phyloP scores from a whole-genome alignment of 2,113 vertebrate species.

The Passer montanus region DNA sequence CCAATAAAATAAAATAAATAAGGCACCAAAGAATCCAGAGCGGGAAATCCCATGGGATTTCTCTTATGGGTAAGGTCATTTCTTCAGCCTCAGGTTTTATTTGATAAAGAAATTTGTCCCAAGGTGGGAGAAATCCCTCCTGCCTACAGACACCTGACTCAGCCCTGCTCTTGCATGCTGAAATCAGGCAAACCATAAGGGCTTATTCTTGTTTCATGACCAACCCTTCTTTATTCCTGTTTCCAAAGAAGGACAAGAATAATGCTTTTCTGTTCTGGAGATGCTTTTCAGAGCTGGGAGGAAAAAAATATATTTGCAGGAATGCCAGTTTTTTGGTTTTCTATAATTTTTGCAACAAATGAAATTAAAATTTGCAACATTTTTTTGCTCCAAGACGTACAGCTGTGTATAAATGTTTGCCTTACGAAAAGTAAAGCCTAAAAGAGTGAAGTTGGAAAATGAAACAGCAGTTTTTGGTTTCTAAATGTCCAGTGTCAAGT shows the following conservation, averaged over 20 bases:
- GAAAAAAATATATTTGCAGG: not conserved
- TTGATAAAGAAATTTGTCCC: not conserved
- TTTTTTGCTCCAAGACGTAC: not conserved
- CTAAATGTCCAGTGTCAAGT: not conserved
- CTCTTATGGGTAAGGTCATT: not conserved
- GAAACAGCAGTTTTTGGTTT: not conserved
- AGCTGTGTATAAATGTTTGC: not conserved
- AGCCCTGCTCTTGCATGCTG: not conserved
- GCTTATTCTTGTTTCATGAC: not conserved
- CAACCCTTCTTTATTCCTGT: not conserved
- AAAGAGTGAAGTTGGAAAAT: not conserved
- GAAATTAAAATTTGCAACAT: not conserved
- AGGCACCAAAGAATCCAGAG: not conserved
- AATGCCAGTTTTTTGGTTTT: fast-evolving
- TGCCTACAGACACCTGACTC: not conserved
- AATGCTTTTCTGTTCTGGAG: not conserved
- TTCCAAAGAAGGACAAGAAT: not conserved
- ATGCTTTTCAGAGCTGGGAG: not conserved
- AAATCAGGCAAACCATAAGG: not conserved
- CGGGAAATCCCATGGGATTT: not conserved
- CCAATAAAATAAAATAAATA: not conserved
- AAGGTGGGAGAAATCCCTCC: not conserved
- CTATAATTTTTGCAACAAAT: not conserved
- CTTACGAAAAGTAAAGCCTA: not conserved
- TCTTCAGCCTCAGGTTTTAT: not conserved